Conservation (phyloP, 2,888 invertebrate genomes). For the Brachypterus glaber region DNA sequence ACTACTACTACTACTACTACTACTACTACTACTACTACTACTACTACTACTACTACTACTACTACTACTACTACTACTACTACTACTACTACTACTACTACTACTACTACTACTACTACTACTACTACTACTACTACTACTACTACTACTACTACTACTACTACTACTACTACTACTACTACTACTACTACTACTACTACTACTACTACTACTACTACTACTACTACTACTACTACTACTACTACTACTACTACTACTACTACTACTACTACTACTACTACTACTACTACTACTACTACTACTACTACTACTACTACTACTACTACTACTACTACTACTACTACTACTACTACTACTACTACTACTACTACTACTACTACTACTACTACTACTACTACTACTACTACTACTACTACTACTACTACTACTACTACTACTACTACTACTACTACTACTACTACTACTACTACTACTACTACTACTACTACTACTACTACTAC, state of each 20-base stretch:
- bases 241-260: conserved; percentile 2
- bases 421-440: conserved; percentile 2
- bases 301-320: conserved; percentile 2
- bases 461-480: conserved; percentile 2
- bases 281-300: conserved; percentile 2
- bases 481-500: conserved; percentile 2
- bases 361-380: conserved; percentile 2
- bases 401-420: conserved; percentile 2
- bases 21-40: conserved; percentile 2
- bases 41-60: conserved; percentile 2
- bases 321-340: conserved; percentile 2
- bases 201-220: conserved; percentile 2
- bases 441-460: conserved; percentile 2
- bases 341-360: conserved; percentile 2
- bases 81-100: conserved; percentile 2
- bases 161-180: conserved; percentile 2
- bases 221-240: conserved; percentile 2
- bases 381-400: conserved; percentile 2
- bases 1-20: conserved; percentile 2
- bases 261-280: conserved; percentile 2
- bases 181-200: conserved; percentile 2
- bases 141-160: conserved; percentile 2
- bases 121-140: conserved; percentile 2
- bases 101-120: conserved; percentile 2
- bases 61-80: conserved; percentile 2